phyloP scores from a whole-genome alignment of 1,140 invertebrate species.

The Penaeus vannamei region DNA sequence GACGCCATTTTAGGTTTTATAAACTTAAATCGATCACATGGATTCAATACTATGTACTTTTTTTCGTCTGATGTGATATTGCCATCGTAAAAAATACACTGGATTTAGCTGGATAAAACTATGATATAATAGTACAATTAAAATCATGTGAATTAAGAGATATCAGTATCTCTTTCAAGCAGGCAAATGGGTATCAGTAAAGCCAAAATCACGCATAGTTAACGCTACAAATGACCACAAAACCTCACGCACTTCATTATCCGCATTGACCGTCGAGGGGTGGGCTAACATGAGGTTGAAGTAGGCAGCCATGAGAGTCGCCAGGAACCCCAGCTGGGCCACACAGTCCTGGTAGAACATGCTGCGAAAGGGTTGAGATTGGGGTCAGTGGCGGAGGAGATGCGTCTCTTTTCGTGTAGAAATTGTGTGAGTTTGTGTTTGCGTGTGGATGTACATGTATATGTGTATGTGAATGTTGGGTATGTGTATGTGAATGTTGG shows the following conservation, averaged over 20 bases:
- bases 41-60: not conserved
- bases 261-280: conserved; percentile 19
- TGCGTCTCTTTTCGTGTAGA: too few species aligned
- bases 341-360: conserved; percentile 68
- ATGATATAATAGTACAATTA: too few species aligned
- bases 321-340: conserved; percentile 64
- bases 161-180: too few species aligned
- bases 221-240: not conserved
- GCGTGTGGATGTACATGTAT: too few species aligned
- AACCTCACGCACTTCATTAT: conserved; percentile 49
- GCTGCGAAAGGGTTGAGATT: conserved; percentile 20
- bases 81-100: not conserved
- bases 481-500: too few species aligned
- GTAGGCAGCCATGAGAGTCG: conserved; percentile 54
- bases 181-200: too few species aligned
- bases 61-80: not conserved
- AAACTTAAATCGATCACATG: not conserved
- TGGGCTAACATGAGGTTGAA: conserved; percentile 57
- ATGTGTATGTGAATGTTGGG: too few species aligned
- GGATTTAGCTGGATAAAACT: not conserved
- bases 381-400: too few species aligned
- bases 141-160: too few species aligned
- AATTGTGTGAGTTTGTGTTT: too few species aligned
- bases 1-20: not conserved
- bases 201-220: too few species aligned